Conservation (phyloP, 2,113 vertebrate species). For the Oxyruncus cristatus region DNA sequence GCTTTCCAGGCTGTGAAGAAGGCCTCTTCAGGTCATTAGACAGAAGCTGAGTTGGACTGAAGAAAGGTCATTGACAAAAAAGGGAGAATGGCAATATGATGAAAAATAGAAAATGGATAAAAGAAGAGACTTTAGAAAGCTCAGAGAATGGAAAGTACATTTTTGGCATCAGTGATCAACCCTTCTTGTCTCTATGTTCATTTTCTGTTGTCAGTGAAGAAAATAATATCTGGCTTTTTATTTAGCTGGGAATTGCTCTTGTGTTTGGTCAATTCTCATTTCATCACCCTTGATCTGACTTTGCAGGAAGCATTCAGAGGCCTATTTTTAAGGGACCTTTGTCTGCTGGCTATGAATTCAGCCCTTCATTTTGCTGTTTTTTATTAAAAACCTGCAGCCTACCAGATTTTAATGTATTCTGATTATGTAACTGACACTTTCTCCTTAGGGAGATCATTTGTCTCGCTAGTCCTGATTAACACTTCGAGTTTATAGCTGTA, state of each 20-base stretch:
- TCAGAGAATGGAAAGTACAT: constrained; percentile 73
- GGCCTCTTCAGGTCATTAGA: constrained; percentile 83
- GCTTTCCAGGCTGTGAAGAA: constrained; percentile 79
- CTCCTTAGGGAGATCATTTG: constrained; percentile 34
- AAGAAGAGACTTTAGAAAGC: constrained; percentile 71
- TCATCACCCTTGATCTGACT: constrained; percentile 89
- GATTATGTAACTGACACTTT: constrained; percentile 62
- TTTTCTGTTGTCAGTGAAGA: constrained; percentile 75
- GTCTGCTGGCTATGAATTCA: constrained; percentile 75
- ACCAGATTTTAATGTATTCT: constrained; percentile 67
- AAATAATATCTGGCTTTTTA: constrained; percentile 77
- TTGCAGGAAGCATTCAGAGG: constrained; percentile 78
- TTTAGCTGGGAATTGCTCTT: constrained; percentile 78
- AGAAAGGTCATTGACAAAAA: constrained; percentile 83
- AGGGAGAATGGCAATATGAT: constrained; percentile 70
- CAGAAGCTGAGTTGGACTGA: constrained; percentile 75
- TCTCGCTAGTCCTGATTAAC: constrained; percentile 61
- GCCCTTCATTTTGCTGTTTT: constrained; percentile 72
- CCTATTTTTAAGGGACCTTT: constrained; percentile 74
- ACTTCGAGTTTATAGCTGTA: constrained; percentile 39
- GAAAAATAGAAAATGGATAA: constrained; percentile 78
- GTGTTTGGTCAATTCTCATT: constrained; percentile 89
- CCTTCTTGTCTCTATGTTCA: constrained; percentile 74
- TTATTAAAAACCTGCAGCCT: constrained; percentile 33
- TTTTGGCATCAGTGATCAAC: constrained; percentile 75